Conservation (phyloP, 1,140 invertebrate species). For the Nasonia vitripennis region DNA sequence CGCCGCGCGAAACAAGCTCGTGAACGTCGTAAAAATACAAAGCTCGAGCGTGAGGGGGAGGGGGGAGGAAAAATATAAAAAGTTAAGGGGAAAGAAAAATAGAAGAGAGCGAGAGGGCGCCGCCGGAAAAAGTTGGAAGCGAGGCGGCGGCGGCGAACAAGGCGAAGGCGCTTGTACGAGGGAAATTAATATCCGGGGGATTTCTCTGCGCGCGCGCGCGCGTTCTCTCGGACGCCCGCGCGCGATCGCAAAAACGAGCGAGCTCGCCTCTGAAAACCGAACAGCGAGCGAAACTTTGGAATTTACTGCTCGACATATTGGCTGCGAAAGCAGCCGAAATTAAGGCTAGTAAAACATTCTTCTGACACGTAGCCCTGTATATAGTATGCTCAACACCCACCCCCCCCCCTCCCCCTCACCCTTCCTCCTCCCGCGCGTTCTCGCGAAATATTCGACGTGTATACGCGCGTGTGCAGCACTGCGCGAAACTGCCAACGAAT, state of each 20-base stretch:
- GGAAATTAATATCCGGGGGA: slow-evolving; percentile 60
- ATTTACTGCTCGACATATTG: slow-evolving; percentile 72
- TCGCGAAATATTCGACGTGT: slow-evolving; percentile 49
- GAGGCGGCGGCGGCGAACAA: slow-evolving; percentile 24
- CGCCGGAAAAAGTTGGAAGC: slow-evolving; percentile 44
- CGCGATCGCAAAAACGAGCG: slow-evolving; percentile 61
- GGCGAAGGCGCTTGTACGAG: slow-evolving; percentile 53
- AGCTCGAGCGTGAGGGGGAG: not conserved
- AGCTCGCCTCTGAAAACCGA: slow-evolving; percentile 48
- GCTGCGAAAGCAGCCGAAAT: slow-evolving; percentile 71
- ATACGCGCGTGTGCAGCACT: not conserved
- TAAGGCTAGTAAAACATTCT: slow-evolving; percentile 72
- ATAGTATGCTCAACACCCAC: not conserved
- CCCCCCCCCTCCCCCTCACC: not conserved
- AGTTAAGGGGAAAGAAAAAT: slow-evolving; percentile 53
- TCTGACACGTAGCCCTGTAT: slow-evolving; percentile 59
- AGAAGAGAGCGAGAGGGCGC: slow-evolving; percentile 10
- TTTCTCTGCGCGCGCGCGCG: slow-evolving; percentile 38
- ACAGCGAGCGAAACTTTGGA: slow-evolving; percentile 63
- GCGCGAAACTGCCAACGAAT: slow-evolving; percentile 37
- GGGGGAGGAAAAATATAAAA: slow-evolving; percentile 41
- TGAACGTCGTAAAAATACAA: slow-evolving; percentile 50
- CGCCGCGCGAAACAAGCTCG: slow-evolving; percentile 46
- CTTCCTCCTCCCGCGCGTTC: slow-evolving; percentile 21
- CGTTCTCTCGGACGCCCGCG: slow-evolving; percentile 14